These are phyloP conservation scores for Choloepus didactylus DNA, from an alignment of 2,797 vertebrate species.

Conservation along the genomic window DNA sequence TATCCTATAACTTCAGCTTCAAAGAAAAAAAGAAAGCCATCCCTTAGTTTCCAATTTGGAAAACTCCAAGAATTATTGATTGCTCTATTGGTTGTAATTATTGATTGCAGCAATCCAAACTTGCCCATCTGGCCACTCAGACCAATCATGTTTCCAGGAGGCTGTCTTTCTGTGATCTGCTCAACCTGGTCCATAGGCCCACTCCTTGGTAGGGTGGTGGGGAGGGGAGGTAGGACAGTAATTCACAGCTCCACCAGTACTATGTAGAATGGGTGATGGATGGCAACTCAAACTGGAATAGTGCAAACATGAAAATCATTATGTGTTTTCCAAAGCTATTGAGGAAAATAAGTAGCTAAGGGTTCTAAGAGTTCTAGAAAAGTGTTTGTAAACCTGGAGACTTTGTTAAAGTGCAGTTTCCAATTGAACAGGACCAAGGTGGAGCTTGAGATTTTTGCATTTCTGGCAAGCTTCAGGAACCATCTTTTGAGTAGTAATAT, in stretches of 20 bases:
- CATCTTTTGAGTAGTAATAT: not conserved
- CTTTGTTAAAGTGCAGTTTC: not conserved
- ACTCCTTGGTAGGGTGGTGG: too few relatives aligned
- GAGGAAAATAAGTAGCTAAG: slow-evolving; percentile 27
- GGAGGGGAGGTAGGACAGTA: not conserved
- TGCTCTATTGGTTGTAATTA: not conserved
- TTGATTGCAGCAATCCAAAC: not conserved
- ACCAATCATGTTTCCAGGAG: not conserved
- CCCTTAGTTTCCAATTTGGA: not conserved
- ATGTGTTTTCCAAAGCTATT: not conserved
- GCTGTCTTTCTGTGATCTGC: not conserved
- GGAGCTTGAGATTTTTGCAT: not conserved
- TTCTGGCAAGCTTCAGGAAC: not conserved
- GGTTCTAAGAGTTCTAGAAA: not conserved
- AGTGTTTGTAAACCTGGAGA: not conserved
- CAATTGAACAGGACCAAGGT: not conserved
- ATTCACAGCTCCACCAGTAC: not conserved
- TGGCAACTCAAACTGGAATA: not conserved
- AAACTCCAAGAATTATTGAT: slow-evolving; percentile 8
- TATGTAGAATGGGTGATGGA: not conserved
- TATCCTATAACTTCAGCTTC: not conserved
- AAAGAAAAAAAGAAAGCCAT: not conserved
- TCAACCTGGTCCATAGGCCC: not conserved
- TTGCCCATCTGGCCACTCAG: not conserved
- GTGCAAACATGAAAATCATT: not conserved